Conservation (phyloP, 2,797 vertebrate species). For the Syngnathus acus region DNA sequence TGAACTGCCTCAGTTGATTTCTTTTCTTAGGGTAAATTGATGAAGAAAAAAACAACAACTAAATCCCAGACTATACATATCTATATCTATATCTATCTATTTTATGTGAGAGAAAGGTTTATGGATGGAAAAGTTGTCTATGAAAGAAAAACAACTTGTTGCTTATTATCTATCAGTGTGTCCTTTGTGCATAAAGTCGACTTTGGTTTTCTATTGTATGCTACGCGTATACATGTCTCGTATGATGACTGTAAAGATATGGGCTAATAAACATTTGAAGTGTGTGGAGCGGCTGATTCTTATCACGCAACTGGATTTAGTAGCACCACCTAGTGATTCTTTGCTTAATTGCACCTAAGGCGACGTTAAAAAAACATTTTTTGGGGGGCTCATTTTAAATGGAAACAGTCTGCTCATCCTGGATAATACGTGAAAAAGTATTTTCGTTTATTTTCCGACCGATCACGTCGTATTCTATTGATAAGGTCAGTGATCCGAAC, state of each 20-base stretch:
- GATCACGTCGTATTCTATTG: no score
- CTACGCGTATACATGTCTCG: slow-evolving; percentile 39
- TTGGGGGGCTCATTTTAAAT: no score
- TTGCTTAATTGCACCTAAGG: not conserved
- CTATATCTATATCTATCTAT: slow-evolving; percentile 25
- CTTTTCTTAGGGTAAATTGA: slow-evolving; percentile 25
- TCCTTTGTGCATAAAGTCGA: slow-evolving; percentile 33
- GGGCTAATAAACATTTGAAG: slow-evolving; percentile 52
- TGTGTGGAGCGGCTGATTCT: slow-evolving; percentile 21
- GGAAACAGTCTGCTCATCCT: no score
- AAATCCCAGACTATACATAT: slow-evolving; percentile 23
- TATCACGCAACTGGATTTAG: not conserved
- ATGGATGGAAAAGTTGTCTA: slow-evolving; percentile 32
- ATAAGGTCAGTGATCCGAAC: not conserved
- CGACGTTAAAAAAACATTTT: no score
- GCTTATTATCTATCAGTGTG: slow-evolving; percentile 53
- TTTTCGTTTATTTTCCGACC: no score
- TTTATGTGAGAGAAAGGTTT: slow-evolving; percentile 43
- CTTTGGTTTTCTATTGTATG: slow-evolving; percentile 46
- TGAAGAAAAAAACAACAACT: slow-evolving; percentile 11
- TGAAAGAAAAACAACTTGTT: slow-evolving; percentile 26
- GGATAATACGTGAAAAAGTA: no score
- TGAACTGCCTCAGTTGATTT: slow-evolving; percentile 17
- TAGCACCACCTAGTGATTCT: not conserved
- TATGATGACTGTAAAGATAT: slow-evolving; percentile 45